Conservation (phyloP, 2,113 vertebrate species). For the Myrmophylax atrothorax region DNA sequence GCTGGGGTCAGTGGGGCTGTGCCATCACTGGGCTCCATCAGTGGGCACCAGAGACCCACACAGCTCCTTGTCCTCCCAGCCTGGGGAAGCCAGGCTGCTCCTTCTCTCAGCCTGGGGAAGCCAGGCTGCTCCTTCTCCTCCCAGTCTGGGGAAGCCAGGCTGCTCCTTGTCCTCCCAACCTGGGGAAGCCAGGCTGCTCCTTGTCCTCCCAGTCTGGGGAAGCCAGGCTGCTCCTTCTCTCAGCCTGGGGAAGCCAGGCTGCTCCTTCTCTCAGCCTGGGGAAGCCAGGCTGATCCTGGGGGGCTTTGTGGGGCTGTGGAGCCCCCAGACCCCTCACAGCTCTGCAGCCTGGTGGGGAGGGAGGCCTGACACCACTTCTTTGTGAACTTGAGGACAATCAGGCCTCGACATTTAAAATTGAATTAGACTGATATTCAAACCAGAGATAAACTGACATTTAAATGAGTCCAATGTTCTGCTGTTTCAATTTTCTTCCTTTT, state of each 20-base stretch:
- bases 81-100: not conserved
- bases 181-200: too few species aligned
- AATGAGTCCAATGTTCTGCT: not conserved
- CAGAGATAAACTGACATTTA: conserved; percentile 29
- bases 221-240: too few species aligned
- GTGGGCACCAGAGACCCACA: fast-evolving
- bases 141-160: too few species aligned
- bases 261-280: fast-evolving
- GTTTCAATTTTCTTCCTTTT: not conserved
- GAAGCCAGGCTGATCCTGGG: not conserved
- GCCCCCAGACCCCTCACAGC: fast-evolving
- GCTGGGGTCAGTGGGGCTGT: fast-evolving
- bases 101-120: too few species aligned
- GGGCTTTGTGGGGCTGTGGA: not conserved
- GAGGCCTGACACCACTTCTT: not conserved
- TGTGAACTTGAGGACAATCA: not conserved
- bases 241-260: too few species aligned
- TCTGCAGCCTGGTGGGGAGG: not conserved
- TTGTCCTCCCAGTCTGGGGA: too few species aligned
- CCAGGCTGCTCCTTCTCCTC: not conserved
- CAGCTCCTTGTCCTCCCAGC: fast-evolving
- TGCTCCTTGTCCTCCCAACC: too few species aligned
- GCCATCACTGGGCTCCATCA: fast-evolving
- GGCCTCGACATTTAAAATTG: not conserved
- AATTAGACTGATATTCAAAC: not conserved